Evolutionary conservation across 2,888 invertebrate genomes (phyloP).

Genomic region (Nephrotoma guestfalica): DNA sequence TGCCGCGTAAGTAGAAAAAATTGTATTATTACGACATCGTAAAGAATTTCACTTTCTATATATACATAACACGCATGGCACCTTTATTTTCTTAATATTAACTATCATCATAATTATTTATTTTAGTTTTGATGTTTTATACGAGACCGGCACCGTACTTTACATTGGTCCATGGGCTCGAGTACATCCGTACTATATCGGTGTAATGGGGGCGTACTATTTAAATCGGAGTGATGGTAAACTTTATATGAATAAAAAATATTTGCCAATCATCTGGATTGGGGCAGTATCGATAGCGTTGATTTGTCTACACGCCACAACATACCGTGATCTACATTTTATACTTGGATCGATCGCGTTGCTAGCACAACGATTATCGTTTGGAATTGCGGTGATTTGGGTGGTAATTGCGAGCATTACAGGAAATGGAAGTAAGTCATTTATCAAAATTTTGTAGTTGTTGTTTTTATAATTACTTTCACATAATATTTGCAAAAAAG

Average conservation of each 20-base stretch:
- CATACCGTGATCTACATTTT: slow-evolving; percentile 31
- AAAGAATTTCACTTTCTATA: background rate
- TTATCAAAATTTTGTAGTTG: background rate
- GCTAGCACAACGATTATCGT: slow-evolving; percentile 36
- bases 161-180: slow-evolving; percentile 38
- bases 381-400: slow-evolving; percentile 42
- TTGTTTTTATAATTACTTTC: background rate
- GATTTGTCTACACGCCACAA: slow-evolving; percentile 26
- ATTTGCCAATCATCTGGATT: slow-evolving; percentile 20
- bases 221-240: slow-evolving; percentile 24
- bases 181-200: slow-evolving; percentile 36
- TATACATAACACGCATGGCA: background rate
- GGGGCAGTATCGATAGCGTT: slow-evolving; percentile 24
- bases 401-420: slow-evolving; percentile 39
- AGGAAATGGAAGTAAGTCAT: slow-evolving; percentile 27
- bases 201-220: slow-evolving; percentile 33
- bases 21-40: background rate
- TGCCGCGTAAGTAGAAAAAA: background rate
- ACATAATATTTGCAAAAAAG: background rate
- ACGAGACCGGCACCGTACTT: slow-evolving; percentile 30
- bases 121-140: slow-evolving; percentile 24
- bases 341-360: slow-evolving; percentile 35
- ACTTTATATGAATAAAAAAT: slow-evolving; percentile 12
- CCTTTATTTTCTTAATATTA: background rate
- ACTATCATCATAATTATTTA: background rate